Evolutionary conservation across 2,113 vertebrate species (phyloP), one percentile per base, ranked within the genome.

Genomic region (Proteles cristata): DNA sequence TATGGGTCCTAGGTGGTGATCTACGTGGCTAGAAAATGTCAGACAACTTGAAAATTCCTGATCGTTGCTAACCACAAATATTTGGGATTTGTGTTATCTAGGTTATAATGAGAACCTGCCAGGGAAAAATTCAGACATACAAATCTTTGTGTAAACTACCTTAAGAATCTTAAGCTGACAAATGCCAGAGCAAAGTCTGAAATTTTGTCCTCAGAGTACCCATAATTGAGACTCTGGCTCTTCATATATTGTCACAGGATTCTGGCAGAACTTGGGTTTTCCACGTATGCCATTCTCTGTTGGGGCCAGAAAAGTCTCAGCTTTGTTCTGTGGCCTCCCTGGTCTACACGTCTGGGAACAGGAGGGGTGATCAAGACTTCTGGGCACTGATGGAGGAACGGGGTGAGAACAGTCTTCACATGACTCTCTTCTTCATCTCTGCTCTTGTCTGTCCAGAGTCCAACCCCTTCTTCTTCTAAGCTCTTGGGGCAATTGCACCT

Each of bases 81-180:
- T 99, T 98, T 93, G 80, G 81, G 96, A 88, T 95, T 98, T 98
- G 97, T 95, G 96, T 98, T 98, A 98, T 98, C 98, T 97, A 93
- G 94, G 97, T 96, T 98, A 97, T 97, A 98, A 97, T 26, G 89
- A 98, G 97, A 98, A 98, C 97, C 98, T 98, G 98, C 98, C 98
- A 98, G 96, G 97, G 98, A 98, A 98, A 98, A 98, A 93, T 89
- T 97, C 98, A 98, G 98, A 98, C 98, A 96, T 86, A 95, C 97
- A 98, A 98, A 98, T 98, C 98, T 98, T 98, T 98, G 98, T 93
- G 97, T 97, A 98, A 99, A 98, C 98, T 97, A 98, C 98, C 97
- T 99, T 98, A 98, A 98, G 98, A 95, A 88, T 81, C 96, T 98
- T 97, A 93, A 96, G 97, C 98, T 98, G 95, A 98, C 95, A 98